Conservation (phyloP, 2,113 vertebrate genomes). For the Phocoena sinus region DNA sequence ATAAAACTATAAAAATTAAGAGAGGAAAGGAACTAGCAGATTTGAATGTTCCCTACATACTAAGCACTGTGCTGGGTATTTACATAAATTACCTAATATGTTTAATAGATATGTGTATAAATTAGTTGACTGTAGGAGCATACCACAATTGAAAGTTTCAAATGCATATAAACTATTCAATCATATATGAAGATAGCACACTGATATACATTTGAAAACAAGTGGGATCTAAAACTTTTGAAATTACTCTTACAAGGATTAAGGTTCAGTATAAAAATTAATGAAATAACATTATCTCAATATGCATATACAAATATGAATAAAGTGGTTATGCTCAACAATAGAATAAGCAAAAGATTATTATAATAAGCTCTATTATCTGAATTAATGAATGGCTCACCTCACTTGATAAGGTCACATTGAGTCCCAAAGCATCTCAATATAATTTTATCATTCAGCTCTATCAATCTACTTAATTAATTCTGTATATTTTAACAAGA, state of each 20-base stretch:
- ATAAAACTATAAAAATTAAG: slow-evolving; percentile 3
- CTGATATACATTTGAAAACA: slow-evolving; percentile 53
- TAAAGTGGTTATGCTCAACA: slow-evolving; percentile 56
- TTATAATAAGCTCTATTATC: slow-evolving; percentile 73
- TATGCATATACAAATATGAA: slow-evolving; percentile 76
- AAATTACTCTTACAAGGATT: slow-evolving; percentile 68
- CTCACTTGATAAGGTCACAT: slow-evolving; percentile 75
- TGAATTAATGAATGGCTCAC: slow-evolving; percentile 79
- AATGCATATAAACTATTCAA: slow-evolving; percentile 43
- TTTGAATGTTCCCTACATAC: background rate
- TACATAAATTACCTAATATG: background rate
- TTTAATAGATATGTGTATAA: background rate
- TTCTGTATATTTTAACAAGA: slow-evolving; percentile 61
- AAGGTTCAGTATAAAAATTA: slow-evolving; percentile 76
- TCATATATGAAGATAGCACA: slow-evolving; percentile 29
- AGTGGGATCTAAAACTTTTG: slow-evolving; percentile 12
- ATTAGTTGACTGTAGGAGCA: background rate
- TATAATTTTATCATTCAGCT: slow-evolving; percentile 71
- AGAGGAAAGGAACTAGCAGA: background rate
- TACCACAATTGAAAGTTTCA: background rate
- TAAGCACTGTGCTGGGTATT: background rate
- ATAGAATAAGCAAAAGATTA: slow-evolving; percentile 69
- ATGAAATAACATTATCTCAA: slow-evolving; percentile 73
- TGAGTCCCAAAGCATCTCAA: slow-evolving; percentile 62
- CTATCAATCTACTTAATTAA: slow-evolving; percentile 67